A percentile compares a stretch with the other conserved stretches of the same genome.
Evolutionary conservation across 2,797 vertebrate genomes (phyloP).

Genomic region (Scarus forsteni): DNA sequence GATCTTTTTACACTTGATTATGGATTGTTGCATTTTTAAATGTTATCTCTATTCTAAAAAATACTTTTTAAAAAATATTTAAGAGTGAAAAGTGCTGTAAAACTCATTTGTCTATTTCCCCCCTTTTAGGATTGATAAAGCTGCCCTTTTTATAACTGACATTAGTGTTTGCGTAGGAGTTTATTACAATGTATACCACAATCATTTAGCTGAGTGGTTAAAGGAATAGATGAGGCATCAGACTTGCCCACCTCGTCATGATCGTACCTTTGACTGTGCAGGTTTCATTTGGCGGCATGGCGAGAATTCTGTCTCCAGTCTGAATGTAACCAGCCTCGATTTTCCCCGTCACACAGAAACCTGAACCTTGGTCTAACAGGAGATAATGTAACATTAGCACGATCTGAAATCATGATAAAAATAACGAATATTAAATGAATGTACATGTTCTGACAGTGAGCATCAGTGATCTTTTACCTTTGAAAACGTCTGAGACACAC

Average conservation of each 20-base stretch:
- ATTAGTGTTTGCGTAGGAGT: no score
- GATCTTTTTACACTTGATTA: no score
- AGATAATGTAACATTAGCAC: constrained; percentile 23
- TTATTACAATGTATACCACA: no score
- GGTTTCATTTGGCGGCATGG: constrained; percentile 97
- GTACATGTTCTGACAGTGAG: neutral
- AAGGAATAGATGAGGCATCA: neutral
- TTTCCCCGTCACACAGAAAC: constrained; percentile 98
- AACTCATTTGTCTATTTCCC: no score
- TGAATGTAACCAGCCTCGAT: constrained; percentile 97
- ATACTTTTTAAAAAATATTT: no score
- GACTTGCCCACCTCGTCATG: neutral
- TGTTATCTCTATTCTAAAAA: no score
- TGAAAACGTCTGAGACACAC: constrained; percentile 97
- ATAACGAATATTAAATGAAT: neutral
- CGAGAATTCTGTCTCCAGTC: constrained; percentile 91
- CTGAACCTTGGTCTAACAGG: constrained; percentile 94
- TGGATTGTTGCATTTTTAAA: no score
- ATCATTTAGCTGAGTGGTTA: no score
- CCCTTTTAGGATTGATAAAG: no score
- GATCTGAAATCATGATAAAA: neutral
- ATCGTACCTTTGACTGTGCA: constrained; percentile 95
- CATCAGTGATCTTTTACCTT: constrained; percentile 86
- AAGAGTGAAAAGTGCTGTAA: no score
- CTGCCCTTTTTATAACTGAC: no score